phyloP scores from a whole-genome alignment of 2,113 vertebrate genomes.

The Arizona elegans region DNA sequence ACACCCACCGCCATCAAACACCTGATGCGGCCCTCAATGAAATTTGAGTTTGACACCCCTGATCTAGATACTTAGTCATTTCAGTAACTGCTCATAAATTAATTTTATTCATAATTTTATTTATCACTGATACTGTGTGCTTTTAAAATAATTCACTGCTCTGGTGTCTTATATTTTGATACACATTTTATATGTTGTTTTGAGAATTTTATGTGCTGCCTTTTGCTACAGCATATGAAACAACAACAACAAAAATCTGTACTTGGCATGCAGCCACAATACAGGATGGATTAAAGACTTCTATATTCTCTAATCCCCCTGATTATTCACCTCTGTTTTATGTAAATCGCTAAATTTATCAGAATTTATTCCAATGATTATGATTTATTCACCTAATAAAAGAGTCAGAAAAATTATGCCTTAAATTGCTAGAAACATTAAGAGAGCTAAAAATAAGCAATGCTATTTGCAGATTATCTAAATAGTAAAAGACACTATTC shows the following conservation, averaged over 20 bases:
- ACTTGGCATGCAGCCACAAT: slow-evolving; percentile 66
- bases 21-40: too few species aligned
- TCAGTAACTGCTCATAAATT: neutral
- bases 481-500: slow-evolving; percentile 39
- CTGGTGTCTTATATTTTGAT: neutral
- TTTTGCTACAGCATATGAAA: neutral
- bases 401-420: slow-evolving; percentile 57
- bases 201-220: neutral
- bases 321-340: slow-evolving; percentile 61
- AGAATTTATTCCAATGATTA: slow-evolving; percentile 68
- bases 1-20: too few species aligned
- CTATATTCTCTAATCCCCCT: slow-evolving; percentile 62
- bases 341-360: slow-evolving; percentile 65
- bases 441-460: slow-evolving; percentile 68
- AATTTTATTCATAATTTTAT: neutral
- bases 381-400: slow-evolving; percentile 68
- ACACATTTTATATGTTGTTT: neutral
- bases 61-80: neutral
- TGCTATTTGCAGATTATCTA: slow-evolving; percentile 63
- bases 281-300: slow-evolving; percentile 66
- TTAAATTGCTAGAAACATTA: slow-evolving; percentile 65
- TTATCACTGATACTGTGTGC: neutral
- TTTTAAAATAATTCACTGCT: neutral
- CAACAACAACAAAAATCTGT: slow-evolving; percentile 40
- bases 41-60: too few species aligned